phyloP scores from a whole-genome alignment of 2,797 vertebrate genomes.

The Tapera naevia region DNA sequence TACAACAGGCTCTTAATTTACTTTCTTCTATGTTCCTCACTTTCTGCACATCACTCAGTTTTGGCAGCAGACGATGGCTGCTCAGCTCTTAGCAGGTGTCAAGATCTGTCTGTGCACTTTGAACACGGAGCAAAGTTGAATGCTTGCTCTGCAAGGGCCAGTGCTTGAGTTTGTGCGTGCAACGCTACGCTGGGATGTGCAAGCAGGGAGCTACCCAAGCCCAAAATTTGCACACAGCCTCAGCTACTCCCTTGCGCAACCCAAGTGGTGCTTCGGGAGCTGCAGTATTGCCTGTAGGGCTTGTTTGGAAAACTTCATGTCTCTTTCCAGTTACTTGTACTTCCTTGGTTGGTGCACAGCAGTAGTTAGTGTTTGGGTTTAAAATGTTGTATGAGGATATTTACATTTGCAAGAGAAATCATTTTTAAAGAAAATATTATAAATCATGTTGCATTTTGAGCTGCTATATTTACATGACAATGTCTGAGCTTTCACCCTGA shows the following conservation, averaged over 20 bases:
- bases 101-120: background rate
- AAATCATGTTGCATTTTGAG: background rate
- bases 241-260: background rate
- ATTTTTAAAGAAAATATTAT: background rate
- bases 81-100: background rate
- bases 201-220: background rate
- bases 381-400: background rate
- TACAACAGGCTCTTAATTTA: background rate
- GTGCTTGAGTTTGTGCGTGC: background rate
- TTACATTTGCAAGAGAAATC: background rate
- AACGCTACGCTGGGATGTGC: rapidly evolving
- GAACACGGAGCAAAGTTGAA: rapidly evolving
- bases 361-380: background rate
- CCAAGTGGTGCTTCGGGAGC: background rate
- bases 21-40: background rate
- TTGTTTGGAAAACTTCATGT: background rate
- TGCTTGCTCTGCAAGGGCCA: background rate
- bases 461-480: background rate
- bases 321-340: background rate
- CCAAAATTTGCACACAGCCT: rapidly evolving
- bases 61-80: background rate
- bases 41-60: background rate
- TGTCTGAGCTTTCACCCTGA: background rate
- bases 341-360: background rate
- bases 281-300: background rate